Conservation (phyloP, 2,797 vertebrate genomes). For the Odontamblyopus lacepedii region DNA sequence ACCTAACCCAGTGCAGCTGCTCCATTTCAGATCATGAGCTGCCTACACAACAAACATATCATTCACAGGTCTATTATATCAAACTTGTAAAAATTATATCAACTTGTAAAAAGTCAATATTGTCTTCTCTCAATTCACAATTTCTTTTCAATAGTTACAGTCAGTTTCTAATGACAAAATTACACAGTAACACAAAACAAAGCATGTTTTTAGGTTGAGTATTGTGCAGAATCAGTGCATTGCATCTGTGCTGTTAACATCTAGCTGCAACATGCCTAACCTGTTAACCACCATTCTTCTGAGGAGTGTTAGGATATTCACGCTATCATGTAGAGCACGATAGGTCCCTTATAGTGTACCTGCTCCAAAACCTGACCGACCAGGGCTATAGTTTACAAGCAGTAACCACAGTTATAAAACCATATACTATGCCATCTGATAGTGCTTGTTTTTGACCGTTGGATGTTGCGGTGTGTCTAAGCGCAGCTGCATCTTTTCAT, state of each 20-base stretch:
- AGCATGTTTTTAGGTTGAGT: neutral
- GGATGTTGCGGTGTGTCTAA: neutral
- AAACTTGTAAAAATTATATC: too few species aligned
- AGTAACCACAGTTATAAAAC: neutral
- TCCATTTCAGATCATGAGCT: constrained; percentile 74
- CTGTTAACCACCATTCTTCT: constrained; percentile 3
- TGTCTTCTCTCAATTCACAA: neutral
- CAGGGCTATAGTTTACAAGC: neutral
- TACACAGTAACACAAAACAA: neutral
- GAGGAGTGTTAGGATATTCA: neutral
- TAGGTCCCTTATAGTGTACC: neutral
- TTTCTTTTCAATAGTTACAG: neutral
- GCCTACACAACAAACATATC: constrained; percentile 28
- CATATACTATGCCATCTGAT: neutral
- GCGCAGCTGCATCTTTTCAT: neutral
- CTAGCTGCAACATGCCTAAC: constrained; percentile 21
- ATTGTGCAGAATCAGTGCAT: neutral
- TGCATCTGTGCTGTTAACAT: constrained; percentile 9
- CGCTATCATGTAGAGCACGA: neutral
- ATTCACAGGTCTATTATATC: neutral
- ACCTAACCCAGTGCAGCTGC: constrained; percentile 77
- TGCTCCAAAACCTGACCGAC: neutral
- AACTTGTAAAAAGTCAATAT: too few species aligned
- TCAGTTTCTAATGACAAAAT: neutral
- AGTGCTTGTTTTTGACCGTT: neutral